Evolutionary conservation across 53 echinoderm and acorn worm species (phyloP).

Genomic region (Zoroaster sp.): DNA sequence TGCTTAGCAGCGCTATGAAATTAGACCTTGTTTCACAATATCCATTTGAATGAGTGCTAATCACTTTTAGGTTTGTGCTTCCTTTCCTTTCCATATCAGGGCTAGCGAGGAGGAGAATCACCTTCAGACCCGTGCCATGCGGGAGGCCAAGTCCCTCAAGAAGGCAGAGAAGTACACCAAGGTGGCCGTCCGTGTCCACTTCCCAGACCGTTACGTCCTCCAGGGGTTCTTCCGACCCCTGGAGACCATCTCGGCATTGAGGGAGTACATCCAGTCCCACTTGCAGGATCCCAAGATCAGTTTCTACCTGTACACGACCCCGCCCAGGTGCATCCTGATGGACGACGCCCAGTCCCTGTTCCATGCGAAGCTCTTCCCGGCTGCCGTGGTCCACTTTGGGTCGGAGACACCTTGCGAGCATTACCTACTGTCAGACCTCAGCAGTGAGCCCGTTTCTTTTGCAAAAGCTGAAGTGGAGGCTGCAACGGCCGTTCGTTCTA

Average conservation of each 20-base stretch:
- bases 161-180: constrained; percentile 71
- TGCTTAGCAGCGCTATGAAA: too few relatives aligned
- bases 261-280: not conserved
- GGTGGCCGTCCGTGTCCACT: constrained; percentile 74
- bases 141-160: constrained; percentile 60
- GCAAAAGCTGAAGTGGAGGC: constrained; percentile 49
- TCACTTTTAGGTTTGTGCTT: too few relatives aligned
- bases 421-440: constrained; percentile 36
- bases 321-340: constrained; percentile 71
- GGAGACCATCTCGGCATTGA: constrained; percentile 59
- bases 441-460: constrained; percentile 45
- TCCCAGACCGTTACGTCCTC: constrained; percentile 72
- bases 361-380: constrained; percentile 76
- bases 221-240: constrained; percentile 88
- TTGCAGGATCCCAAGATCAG: not conserved
- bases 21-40: too few relatives aligned
- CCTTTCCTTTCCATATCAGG: too few relatives aligned
- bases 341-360: constrained; percentile 53
- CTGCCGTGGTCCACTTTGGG: constrained; percentile 83
- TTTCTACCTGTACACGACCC: constrained; percentile 66
- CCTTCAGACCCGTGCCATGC: constrained; percentile 69
- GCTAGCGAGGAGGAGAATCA: not conserved
- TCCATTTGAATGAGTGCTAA: too few relatives aligned
- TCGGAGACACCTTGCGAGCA: constrained; percentile 37
- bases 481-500: constrained; percentile 16